Evolutionary conservation across 2,797 vertebrate species (phyloP).

Genomic region (Sternotherus odoratus): DNA sequence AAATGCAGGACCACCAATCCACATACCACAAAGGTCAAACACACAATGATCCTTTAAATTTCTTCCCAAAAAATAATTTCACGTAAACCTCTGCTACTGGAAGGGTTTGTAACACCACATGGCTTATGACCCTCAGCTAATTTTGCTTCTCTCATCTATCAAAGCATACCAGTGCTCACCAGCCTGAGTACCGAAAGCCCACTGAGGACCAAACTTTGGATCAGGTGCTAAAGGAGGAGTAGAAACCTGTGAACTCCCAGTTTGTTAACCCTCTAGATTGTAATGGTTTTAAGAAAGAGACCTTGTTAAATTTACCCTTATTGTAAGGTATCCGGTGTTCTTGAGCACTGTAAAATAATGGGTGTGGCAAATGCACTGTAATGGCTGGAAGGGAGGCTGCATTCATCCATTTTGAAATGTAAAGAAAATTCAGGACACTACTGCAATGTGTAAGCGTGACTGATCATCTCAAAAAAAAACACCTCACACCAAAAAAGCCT

Average conservation of each 20-base stretch:
- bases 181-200: neutral
- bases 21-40: too few relatives aligned
- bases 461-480: too few relatives aligned
- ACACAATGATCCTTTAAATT: too few relatives aligned
- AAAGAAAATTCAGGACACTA: too few relatives aligned
- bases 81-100: neutral
- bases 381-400: too few relatives aligned
- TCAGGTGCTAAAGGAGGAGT: neutral
- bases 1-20: too few relatives aligned
- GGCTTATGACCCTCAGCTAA: accelerated
- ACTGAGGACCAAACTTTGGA: neutral
- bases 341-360: neutral
- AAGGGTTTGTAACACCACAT: neutral
- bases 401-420: too few relatives aligned
- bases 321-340: neutral
- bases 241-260: neutral
- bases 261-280: neutral
- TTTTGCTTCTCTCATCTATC: neutral
- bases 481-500: too few relatives aligned
- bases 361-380: too few relatives aligned
- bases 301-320: neutral
- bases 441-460: too few relatives aligned
- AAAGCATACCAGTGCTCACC: neutral
- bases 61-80: too few relatives aligned
- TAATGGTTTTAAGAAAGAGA: too few relatives aligned